Evolutionary conservation across 2,113 vertebrate species (phyloP), one percentile per base, ranked within the genome.

Genomic region (Ranitomeya variabilis): DNA sequence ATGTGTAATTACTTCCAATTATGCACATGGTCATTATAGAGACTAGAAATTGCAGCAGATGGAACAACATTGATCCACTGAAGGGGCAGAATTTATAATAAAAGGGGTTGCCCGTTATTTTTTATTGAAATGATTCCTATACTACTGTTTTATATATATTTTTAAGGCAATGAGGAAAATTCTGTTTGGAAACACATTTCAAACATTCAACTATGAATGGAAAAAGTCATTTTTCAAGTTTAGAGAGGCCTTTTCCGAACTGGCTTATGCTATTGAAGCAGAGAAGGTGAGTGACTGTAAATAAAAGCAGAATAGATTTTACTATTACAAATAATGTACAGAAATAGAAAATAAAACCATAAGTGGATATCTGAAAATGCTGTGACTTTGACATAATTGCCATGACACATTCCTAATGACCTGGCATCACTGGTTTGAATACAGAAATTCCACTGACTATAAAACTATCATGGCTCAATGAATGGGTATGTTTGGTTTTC

Each of bases 151-250:
- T 45, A 18, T 74, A 2, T 8, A 74, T 45, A 19, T 74, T 80
- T 21, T 69, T 55, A 54, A 99, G 97, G 92, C 88, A 54, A 92
- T 99, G 84, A 92, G 92, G 66, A 91, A 92, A 89, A 92, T 95
- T 77, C 91, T 99, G 2, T 97, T 99, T 37, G 94, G 97, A 26
- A 94, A 91, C 9, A 82, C 66, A 0, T 87, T 81, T n/a, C 91
- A 91, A 0, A 4, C 92, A 78, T 97, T 99, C 80, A 94, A 90
- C 93, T 88, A 90, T 0, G 93, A 96, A 83, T 98, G 96, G 96
- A 94, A 92, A 90, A 94, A 90, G 81, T 94, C 96, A 0, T 76
- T 59, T 83, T 98, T 98, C 91, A 92, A 91, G 80, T 97, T 97
- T 80, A 93, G 91, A 0, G 90, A 93, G 10, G 91, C 96, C 0